Conservation (phyloP, 2,888 invertebrate species). For the Hedychridium roseum region DNA sequence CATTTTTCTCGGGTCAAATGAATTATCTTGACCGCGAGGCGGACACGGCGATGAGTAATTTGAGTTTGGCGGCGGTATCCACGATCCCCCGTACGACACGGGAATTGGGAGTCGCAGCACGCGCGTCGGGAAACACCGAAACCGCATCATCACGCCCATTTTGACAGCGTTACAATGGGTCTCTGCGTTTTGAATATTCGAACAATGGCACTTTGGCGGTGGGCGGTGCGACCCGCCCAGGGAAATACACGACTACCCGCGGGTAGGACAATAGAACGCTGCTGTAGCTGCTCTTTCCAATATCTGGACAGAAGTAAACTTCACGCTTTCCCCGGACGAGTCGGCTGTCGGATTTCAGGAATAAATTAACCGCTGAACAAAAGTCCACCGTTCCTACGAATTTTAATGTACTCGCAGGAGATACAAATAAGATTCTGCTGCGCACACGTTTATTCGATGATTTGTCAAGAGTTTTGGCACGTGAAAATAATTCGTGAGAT, state of each 20-base stretch:
- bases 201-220: slow-evolving; percentile 45
- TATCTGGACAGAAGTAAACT: slow-evolving; percentile 17
- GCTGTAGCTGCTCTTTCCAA: slow-evolving; percentile 7
- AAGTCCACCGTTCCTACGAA: too few species aligned
- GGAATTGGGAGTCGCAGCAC: slow-evolving; percentile 29
- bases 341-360: background rate
- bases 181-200: slow-evolving; percentile 45
- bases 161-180: slow-evolving; percentile 40
- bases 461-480: slow-evolving; percentile 2
- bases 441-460: too few species aligned
- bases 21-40: background rate
- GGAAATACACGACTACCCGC: slow-evolving; percentile 32
- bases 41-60: background rate
- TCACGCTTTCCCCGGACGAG: background rate
- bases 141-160: slow-evolving; percentile 34
- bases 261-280: slow-evolving; percentile 24
- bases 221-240: slow-evolving; percentile 36
- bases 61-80: background rate
- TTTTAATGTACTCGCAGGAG: too few species aligned
- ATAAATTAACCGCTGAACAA: background rate
- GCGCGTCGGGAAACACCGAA: slow-evolving; percentile 37
- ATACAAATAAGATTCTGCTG: too few species aligned
- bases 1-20: background rate
- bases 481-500: background rate
- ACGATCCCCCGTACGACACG: too few species aligned